phyloP scores from a whole-genome alignment of 2,888 invertebrate genomes.

The Melanotus villosus region DNA sequence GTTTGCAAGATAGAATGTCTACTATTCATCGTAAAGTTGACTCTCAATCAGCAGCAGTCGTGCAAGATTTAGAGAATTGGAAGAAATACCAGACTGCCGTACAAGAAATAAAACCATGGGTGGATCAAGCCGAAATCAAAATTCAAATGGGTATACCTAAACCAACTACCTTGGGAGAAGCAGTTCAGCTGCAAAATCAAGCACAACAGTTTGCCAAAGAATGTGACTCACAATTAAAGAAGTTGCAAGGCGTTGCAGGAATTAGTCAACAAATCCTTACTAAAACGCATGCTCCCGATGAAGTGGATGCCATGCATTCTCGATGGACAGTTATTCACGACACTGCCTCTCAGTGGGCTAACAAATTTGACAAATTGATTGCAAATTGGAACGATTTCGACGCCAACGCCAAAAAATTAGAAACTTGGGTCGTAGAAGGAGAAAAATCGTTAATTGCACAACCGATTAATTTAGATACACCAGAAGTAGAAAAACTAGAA shows the following conservation, averaged over 20 bases:
- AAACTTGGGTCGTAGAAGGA: conserved; percentile 82
- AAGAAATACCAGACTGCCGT: conserved; percentile 86
- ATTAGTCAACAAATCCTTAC: conserved; percentile 83
- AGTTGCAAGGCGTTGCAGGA: conserved; percentile 80
- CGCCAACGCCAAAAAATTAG: conserved; percentile 81
- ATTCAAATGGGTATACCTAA: conserved; percentile 80
- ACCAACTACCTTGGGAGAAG: conserved; percentile 85
- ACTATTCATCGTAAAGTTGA: conserved; percentile 83
- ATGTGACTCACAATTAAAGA: conserved; percentile 82
- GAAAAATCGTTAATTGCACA: conserved; percentile 75
- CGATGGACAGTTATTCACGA: conserved; percentile 90
- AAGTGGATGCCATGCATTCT: conserved; percentile 86
- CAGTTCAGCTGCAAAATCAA: conserved; percentile 81
- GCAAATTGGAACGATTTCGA: conserved; percentile 88
- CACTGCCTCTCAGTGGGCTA: conserved; percentile 82
- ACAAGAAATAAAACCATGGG: conserved; percentile 88
- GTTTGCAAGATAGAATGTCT: conserved; percentile 82
- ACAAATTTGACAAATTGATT: conserved; percentile 84
- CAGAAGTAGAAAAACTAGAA: conserved; percentile 83
- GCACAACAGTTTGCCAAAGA: conserved; percentile 82
- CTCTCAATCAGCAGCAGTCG: conserved; percentile 81
- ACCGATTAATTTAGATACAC: conserved; percentile 76
- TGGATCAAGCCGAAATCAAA: conserved; percentile 89
- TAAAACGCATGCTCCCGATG: conserved; percentile 84
- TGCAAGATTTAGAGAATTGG: conserved; percentile 87